These are phyloP conservation scores for Paracyprichromis sp. DNA, from an alignment of 2,113 vertebrate species.

Conservation along the genomic window DNA sequence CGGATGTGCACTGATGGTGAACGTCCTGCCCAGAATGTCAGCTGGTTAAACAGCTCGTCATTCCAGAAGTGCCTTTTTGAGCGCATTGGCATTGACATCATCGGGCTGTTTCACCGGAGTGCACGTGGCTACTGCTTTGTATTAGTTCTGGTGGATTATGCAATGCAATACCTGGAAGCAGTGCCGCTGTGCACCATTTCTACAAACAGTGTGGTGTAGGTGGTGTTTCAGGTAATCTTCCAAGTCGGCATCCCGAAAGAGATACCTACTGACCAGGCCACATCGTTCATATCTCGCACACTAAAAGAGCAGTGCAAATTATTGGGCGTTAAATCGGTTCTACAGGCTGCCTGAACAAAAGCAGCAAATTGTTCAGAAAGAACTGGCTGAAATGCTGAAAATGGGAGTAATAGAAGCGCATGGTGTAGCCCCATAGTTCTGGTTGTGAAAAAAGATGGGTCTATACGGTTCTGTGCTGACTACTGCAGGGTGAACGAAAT, in stretches of 20 bases:
- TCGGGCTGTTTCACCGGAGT: neutral
- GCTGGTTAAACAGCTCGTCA: neutral
- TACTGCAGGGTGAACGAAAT: neutral
- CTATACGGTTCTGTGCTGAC: rapidly evolving
- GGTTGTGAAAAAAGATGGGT: neutral
- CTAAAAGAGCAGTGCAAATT: rapidly evolving
- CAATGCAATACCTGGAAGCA: neutral
- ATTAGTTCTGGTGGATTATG: neutral
- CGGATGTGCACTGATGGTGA: neutral
- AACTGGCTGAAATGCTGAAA: neutral
- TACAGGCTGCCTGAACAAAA: neutral
- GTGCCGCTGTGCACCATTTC: neutral
- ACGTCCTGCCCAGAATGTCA: neutral
- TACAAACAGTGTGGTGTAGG: neutral
- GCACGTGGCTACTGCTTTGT: neutral
- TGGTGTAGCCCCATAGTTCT: neutral
- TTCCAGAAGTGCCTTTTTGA: neutral
- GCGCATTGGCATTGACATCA: neutral
- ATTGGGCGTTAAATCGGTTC: neutral
- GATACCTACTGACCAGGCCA: neutral
- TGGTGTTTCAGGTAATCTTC: neutral
- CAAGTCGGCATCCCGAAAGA: neutral
- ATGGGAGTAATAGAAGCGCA: neutral
- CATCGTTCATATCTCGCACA: rapidly evolving
- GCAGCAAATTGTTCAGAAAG: neutral